These are phyloP conservation scores for Conus ventricosus DNA, from an alignment of 1,140 invertebrate species.

Conservation along the genomic window DNA sequence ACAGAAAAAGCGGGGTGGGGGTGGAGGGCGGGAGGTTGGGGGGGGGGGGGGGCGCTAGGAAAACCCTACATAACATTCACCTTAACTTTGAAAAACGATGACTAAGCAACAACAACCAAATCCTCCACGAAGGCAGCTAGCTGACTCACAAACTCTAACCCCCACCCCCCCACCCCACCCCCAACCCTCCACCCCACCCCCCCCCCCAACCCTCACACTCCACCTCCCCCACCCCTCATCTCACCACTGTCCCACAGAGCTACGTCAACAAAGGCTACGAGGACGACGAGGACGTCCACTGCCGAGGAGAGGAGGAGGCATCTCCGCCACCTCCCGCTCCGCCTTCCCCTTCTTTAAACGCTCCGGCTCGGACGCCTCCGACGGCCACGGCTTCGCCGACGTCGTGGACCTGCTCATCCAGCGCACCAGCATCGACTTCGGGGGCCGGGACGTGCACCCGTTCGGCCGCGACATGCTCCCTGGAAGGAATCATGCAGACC, in stretches of 20 bases:
- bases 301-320: background rate
- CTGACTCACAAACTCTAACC: too few relatives aligned
- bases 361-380: background rate
- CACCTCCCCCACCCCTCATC: background rate
- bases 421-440: background rate
- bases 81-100: too few relatives aligned
- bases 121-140: too few relatives aligned
- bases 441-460: constrained; percentile 28
- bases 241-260: background rate
- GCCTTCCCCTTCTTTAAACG: background rate
- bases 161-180: background rate
- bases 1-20: too few relatives aligned
- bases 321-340: background rate
- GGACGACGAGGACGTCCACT: background rate
- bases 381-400: constrained; percentile 17
- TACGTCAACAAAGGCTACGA: constrained; percentile 21
- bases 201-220: too few relatives aligned
- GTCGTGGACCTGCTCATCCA: constrained; percentile 32
- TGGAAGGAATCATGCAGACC: constrained; percentile 31
- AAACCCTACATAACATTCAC: too few relatives aligned
- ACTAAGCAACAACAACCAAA: too few relatives aligned
- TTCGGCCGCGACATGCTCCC: constrained; percentile 29
- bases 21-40: too few relatives aligned
- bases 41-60: too few relatives aligned
- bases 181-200: background rate